These are phyloP conservation scores for Argynnis bischoffii DNA, from an alignment of 2,888 invertebrate genomes.

Conservation along the genomic window DNA sequence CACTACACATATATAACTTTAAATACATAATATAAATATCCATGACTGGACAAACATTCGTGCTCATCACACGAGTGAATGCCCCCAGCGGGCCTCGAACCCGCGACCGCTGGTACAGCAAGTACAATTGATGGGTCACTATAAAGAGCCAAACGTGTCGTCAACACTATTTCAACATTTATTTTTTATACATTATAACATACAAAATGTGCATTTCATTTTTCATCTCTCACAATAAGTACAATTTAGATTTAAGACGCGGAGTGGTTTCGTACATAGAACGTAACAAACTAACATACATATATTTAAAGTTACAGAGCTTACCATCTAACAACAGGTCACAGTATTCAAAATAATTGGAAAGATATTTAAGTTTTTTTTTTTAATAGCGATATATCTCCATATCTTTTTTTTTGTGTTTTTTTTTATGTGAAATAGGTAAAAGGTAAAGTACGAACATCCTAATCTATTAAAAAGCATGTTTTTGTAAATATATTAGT, in stretches of 20 bases:
- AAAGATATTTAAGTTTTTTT: background rate
- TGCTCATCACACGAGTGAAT: too few relatives aligned
- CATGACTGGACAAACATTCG: too few relatives aligned
- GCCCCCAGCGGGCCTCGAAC: too few relatives aligned
- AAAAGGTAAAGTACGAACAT: constrained; percentile 15
- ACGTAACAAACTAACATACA: constrained; percentile 35
- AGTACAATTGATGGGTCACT: too few relatives aligned
- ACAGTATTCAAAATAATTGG: constrained; percentile 52
- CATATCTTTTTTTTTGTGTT: constrained; percentile 38
- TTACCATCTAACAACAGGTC: constrained; percentile 51
- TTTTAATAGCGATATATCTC: background rate
- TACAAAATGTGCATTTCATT: background rate
- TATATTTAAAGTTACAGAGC: constrained; percentile 37
- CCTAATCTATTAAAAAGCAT: constrained; percentile 1
- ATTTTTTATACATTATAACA: background rate
- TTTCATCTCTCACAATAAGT: too few relatives aligned
- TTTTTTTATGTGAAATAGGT: constrained; percentile 30
- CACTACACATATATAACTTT: too few relatives aligned
- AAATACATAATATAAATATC: too few relatives aligned
- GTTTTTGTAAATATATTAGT: background rate
- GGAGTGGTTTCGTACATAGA: background rate
- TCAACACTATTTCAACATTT: too few relatives aligned
- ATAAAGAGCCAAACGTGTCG: too few relatives aligned
- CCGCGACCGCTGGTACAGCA: too few relatives aligned
- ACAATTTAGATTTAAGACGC: too few relatives aligned